Percentiles rank a stretch among this genome's conserved stretches.
Conservation (phyloP, 2,888 invertebrate genomes). For the Elysia crispata region DNA sequence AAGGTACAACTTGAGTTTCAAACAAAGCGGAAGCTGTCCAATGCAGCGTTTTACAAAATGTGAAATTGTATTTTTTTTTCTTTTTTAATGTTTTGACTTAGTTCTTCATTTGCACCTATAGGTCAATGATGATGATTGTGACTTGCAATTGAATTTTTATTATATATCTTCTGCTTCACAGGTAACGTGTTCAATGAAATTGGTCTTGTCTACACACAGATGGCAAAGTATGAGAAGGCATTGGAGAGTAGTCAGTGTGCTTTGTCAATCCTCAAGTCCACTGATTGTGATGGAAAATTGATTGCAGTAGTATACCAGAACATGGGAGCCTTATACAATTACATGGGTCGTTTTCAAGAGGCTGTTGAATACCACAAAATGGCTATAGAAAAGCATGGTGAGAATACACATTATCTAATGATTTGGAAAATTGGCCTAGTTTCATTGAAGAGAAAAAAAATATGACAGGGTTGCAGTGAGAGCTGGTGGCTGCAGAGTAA, state of each 20-base stretch:
- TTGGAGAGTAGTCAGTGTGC: slow-evolving; percentile 68
- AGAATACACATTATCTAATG: not conserved
- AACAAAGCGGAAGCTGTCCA: too few species aligned
- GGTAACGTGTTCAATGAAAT: slow-evolving; percentile 70
- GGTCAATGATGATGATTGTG: too few species aligned
- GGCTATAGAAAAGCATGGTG: not conserved
- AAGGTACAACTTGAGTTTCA: too few species aligned
- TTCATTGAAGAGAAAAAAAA: too few species aligned
- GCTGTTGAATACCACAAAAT: slow-evolving; percentile 60
- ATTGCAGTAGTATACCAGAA: slow-evolving; percentile 71
- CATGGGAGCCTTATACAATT: slow-evolving; percentile 71
- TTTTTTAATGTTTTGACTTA: too few species aligned
- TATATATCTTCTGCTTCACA: slow-evolving; percentile 48
- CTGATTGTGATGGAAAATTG: slow-evolving; percentile 53
- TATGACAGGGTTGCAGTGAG: too few species aligned
- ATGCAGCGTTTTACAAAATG: too few species aligned
- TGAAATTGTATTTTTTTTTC: too few species aligned
- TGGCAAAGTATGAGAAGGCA: slow-evolving; percentile 63
- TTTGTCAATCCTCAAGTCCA: slow-evolving; percentile 54
- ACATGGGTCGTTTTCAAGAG: slow-evolving; percentile 62
- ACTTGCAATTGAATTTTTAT: too few species aligned
- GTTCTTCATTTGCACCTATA: too few species aligned
- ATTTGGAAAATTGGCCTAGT: too few species aligned
- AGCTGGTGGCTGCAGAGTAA: too few species aligned
- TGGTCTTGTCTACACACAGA: slow-evolving; percentile 68